A percentile compares a stretch with the other conserved stretches of the same genome.
Conservation (phyloP, 2,888 invertebrate species). For the Nomada ruficornis region DNA sequence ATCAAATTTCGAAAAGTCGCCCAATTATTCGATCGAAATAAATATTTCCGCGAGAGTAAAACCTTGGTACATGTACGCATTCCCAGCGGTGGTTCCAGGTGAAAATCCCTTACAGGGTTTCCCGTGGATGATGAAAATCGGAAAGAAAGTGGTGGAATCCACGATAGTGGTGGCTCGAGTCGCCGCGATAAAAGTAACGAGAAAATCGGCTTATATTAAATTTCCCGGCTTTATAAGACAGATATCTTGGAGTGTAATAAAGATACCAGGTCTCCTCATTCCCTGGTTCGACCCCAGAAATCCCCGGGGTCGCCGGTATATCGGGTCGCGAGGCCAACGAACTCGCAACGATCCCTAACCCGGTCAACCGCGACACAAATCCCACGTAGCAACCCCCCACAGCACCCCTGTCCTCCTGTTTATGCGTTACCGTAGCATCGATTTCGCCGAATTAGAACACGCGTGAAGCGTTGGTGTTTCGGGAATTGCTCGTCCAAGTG, state of each 20-base stretch:
- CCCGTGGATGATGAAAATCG: not conserved
- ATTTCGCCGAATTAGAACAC: slow-evolving; percentile 61
- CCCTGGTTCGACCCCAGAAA: slow-evolving; percentile 47
- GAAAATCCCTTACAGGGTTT: not conserved
- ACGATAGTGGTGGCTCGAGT: not conserved
- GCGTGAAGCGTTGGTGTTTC: slow-evolving; percentile 34
- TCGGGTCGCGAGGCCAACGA: slow-evolving; percentile 77
- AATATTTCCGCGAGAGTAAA: not conserved
- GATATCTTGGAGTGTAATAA: slow-evolving; percentile 53
- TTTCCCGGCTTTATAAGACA: slow-evolving; percentile 43
- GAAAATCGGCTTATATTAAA: slow-evolving; percentile 54
- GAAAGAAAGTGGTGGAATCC: not conserved
- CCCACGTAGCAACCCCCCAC: slow-evolving; percentile 60
- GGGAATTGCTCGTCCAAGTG: slow-evolving; percentile 11
- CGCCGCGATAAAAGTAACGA: slow-evolving; percentile 40
- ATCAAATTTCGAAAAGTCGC: not conserved
- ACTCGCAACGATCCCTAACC: slow-evolving; percentile 81
- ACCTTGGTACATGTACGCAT: not conserved
- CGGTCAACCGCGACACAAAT: slow-evolving; percentile 81
- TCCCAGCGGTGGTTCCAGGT: not conserved
- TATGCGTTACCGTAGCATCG: slow-evolving; percentile 67
- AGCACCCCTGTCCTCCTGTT: slow-evolving; percentile 42
- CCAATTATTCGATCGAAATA: not conserved
- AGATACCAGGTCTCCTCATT: slow-evolving; percentile 11
- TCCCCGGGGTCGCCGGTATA: slow-evolving; percentile 65